Evolutionary conservation across 92 coral and sea anemone genomes (phyloP).

Genomic region (Palythoa grandiflora): DNA sequence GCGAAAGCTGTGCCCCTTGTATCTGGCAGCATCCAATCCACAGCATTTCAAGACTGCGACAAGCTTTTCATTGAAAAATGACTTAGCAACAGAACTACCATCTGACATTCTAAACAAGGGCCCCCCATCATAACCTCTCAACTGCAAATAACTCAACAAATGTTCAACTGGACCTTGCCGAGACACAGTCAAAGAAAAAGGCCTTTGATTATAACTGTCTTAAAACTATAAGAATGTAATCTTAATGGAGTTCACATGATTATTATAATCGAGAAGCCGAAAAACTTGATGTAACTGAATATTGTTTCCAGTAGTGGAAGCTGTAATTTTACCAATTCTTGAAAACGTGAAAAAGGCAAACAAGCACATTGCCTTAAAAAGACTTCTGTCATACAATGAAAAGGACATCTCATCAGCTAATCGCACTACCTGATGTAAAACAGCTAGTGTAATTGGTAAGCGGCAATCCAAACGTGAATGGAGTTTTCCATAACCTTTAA

Average conservation of each 20-base stretch:
- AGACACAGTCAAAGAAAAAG: background rate
- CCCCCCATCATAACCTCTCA: background rate
- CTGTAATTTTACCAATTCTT: too few relatives aligned
- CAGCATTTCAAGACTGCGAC: background rate
- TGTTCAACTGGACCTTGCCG: background rate
- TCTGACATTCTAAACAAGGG: slow-evolving; percentile 1
- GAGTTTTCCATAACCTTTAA: too few relatives aligned
- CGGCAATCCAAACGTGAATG: too few relatives aligned
- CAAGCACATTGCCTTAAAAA: background rate
- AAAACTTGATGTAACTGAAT: too few relatives aligned
- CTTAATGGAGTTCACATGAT: background rate
- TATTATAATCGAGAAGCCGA: background rate
- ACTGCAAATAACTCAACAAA: background rate
- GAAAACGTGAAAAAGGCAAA: too few relatives aligned
- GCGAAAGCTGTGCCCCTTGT: background rate
- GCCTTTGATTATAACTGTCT: background rate
- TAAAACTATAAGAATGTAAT: background rate
- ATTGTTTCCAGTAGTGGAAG: too few relatives aligned
- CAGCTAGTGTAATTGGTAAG: too few relatives aligned
- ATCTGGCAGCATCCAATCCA: background rate
- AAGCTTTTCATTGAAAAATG: background rate
- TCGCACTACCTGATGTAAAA: too few relatives aligned
- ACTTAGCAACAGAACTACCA: slow-evolving; percentile 1
- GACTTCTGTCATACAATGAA: too few relatives aligned
- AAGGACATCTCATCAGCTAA: too few relatives aligned